Conservation (phyloP, 2,888 invertebrate species). For the Stenotaenia linearis region DNA sequence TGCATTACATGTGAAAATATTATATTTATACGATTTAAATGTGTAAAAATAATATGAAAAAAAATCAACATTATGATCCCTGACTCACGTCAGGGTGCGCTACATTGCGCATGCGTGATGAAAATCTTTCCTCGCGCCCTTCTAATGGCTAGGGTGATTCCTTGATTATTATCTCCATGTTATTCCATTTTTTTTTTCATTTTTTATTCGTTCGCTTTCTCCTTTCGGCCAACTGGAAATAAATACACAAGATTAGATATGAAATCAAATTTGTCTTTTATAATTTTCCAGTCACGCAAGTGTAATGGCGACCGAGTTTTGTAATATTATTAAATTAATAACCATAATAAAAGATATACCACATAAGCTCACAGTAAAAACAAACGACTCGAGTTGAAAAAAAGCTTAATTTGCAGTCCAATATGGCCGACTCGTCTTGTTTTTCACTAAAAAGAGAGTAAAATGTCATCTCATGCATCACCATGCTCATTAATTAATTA, state of each 20-base stretch:
- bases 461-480: neutral
- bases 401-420: neutral
- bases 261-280: constrained; percentile 18
- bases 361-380: too few species aligned
- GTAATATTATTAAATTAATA: constrained; percentile 1
- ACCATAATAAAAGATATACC: neutral
- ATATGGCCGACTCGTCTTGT: constrained; percentile 10
- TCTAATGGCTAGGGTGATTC: constrained; percentile 21
- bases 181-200: neutral
- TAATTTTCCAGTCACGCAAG: constrained; percentile 8
- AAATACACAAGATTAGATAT: neutral
- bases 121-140: constrained; percentile 21
- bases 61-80: constrained; percentile 3
- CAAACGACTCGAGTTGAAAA: neutral
- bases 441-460: neutral
- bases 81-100: constrained; percentile 19
- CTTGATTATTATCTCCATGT: constrained; percentile 24
- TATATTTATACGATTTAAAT: neutral
- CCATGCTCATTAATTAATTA: constrained; percentile 21
- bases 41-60: too few species aligned
- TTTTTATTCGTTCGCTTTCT: neutral
- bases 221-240: neutral
- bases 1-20: neutral
- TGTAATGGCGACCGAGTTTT: neutral
- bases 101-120: constrained; percentile 1